Evolutionary conservation across 2,113 vertebrate species (phyloP).

Genomic region (Platichthys flesus): DNA sequence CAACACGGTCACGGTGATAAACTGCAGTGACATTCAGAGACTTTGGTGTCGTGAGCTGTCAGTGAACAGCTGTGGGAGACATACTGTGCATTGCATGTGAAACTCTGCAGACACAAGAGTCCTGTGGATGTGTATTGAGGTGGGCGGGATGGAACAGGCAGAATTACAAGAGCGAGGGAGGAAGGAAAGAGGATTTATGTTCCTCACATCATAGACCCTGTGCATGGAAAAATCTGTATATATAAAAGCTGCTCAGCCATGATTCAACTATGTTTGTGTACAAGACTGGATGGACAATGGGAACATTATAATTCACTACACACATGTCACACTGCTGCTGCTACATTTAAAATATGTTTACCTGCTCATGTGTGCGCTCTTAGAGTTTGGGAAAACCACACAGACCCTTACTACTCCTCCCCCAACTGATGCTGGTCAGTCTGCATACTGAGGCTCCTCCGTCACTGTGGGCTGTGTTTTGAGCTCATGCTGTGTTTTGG

Average conservation of each 20-base stretch:
- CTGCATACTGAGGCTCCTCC: constrained; percentile 46
- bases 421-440: constrained; percentile 83
- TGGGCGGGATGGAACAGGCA: not conserved
- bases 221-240: constrained; percentile 54
- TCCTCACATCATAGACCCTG: constrained; percentile 40
- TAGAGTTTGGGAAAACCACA: constrained; percentile 59
- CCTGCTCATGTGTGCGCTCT: constrained; percentile 58
- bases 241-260: constrained; percentile 30
- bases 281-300: not conserved
- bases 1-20: not conserved
- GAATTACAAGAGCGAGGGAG: constrained; percentile 2
- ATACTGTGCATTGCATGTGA: not conserved
- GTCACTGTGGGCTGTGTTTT: constrained; percentile 64
- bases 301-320: not conserved
- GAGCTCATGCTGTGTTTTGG: constrained; percentile 31
- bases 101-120: constrained; percentile 16
- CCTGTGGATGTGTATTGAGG: not conserved
- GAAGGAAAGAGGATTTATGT: constrained; percentile 35
- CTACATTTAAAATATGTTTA: constrained; percentile 1
- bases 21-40: not conserved
- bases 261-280: not conserved
- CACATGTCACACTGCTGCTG: not conserved
- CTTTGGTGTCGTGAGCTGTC: not conserved
- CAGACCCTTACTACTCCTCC: constrained; percentile 33
- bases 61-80: not conserved